phyloP scores from a whole-genome alignment of 2,797 vertebrate species.

The Lepilemur ruficaudatus region DNA sequence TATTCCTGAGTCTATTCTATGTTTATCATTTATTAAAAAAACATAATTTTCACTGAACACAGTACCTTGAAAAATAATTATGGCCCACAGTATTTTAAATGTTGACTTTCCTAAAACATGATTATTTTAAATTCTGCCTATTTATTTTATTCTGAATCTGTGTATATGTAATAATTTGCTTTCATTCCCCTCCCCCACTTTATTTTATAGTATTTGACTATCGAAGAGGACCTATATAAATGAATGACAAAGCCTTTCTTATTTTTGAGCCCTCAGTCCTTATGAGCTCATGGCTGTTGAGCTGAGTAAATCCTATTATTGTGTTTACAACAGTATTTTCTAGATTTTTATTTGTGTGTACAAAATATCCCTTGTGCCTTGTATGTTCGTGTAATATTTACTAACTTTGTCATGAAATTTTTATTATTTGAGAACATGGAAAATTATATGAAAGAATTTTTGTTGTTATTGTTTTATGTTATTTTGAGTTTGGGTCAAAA shows the following conservation, averaged over 20 bases:
- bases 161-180: background rate
- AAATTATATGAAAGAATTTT: background rate
- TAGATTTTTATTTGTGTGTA: background rate
- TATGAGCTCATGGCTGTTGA: background rate
- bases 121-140: background rate
- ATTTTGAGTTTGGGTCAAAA: background rate
- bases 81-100: background rate
- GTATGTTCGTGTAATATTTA: conserved; percentile 28
- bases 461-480: background rate
- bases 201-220: background rate
- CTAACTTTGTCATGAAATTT: background rate
- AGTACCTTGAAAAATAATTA: conserved; percentile 5
- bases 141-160: background rate
- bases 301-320: background rate
- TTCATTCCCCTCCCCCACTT: background rate
- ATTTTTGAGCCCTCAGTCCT: background rate
- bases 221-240: background rate
- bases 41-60: background rate
- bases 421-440: background rate
- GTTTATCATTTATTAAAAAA: background rate
- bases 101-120: background rate
- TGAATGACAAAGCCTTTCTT: background rate
- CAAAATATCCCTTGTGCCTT: background rate
- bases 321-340: background rate
- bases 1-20: background rate